Percentiles rank a stretch among this genome's conserved stretches.
Conservation (phyloP, 1,140 invertebrate genomes). For the Ooceraea biroi region DNA sequence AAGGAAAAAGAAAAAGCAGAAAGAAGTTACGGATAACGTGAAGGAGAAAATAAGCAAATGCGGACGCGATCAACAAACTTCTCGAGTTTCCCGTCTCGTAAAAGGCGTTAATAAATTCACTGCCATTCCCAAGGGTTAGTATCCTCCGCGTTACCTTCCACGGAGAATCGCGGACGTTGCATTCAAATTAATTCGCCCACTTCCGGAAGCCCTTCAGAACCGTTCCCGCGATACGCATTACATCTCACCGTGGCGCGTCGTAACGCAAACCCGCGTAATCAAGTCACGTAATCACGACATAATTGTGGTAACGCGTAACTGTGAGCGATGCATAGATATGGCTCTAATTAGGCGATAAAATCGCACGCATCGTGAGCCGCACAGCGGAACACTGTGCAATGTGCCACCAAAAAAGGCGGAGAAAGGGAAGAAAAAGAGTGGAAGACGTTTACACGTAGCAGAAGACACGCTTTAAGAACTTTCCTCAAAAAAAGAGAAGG, state of each 20-base stretch:
- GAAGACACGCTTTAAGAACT: neutral
- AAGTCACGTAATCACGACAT: conserved; percentile 52
- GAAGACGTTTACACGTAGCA: neutral
- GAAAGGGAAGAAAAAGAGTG: neutral
- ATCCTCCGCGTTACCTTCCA: neutral
- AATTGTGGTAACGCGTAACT: conserved; percentile 46
- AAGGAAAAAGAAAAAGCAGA: too few species aligned
- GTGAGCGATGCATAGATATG: conserved; percentile 31
- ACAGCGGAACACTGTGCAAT: neutral
- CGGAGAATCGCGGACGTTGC: neutral
- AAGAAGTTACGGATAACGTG: too few species aligned
- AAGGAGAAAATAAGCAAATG: too few species aligned
- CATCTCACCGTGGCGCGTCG: neutral
- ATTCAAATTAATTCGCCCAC: conserved; percentile 32
- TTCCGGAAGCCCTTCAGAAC: conserved; percentile 45
- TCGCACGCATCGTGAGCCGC: neutral
- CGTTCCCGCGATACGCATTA: conserved; percentile 37
- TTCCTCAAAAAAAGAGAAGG: neutral
- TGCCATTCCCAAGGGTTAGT: neutral
- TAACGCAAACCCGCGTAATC: conserved; percentile 48
- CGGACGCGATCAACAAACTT: too few species aligned
- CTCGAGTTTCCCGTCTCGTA: too few species aligned
- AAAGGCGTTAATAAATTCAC: neutral
- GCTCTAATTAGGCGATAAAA: conserved; percentile 57
- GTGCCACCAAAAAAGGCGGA: neutral